These are phyloP conservation scores for Parapsyche elsis DNA, from an alignment of 1,140 invertebrate genomes.

Conservation along the genomic window DNA sequence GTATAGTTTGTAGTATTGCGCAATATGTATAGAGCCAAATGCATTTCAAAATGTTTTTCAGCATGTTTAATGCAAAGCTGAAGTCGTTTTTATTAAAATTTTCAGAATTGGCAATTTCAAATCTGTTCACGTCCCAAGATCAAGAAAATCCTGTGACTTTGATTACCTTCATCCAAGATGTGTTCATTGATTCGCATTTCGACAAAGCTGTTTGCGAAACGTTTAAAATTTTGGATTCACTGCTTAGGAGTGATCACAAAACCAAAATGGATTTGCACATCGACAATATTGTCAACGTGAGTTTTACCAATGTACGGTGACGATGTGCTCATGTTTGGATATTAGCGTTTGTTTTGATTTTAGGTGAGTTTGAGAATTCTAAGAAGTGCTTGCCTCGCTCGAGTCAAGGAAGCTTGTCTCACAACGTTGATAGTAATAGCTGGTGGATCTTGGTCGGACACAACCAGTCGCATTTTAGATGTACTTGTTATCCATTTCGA, in stretches of 20 bases:
- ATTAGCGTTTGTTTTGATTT: slow-evolving; percentile 12
- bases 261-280: slow-evolving; percentile 47
- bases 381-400: slow-evolving; percentile 35
- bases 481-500: slow-evolving; percentile 37
- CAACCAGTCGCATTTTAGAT: slow-evolving; percentile 6
- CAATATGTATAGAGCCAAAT: too few relatives aligned
- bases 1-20: too few relatives aligned
- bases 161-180: slow-evolving; percentile 34
- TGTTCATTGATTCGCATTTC: slow-evolving; percentile 18
- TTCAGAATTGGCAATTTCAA: slow-evolving; percentile 44
- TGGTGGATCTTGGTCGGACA: slow-evolving; percentile 31
- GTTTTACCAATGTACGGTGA: neutral
- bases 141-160: slow-evolving; percentile 21
- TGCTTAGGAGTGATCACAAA: slow-evolving; percentile 24
- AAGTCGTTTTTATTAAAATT: too few relatives aligned
- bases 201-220: slow-evolving; percentile 16
- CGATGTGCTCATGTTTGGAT: neutral
- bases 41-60: too few relatives aligned
- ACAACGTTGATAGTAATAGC: slow-evolving; percentile 23
- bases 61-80: too few relatives aligned
- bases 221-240: slow-evolving; percentile 23
- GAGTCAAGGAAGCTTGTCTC: slow-evolving; percentile 39
- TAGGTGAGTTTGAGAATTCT: slow-evolving; percentile 46
- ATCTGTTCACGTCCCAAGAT: slow-evolving; percentile 33
- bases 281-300: slow-evolving; percentile 47